A percentile compares a stretch with the other conserved stretches of the same genome.
Evolutionary conservation across 2,888 invertebrate species (phyloP).

Genomic region (Mycalesis mineus): DNA sequence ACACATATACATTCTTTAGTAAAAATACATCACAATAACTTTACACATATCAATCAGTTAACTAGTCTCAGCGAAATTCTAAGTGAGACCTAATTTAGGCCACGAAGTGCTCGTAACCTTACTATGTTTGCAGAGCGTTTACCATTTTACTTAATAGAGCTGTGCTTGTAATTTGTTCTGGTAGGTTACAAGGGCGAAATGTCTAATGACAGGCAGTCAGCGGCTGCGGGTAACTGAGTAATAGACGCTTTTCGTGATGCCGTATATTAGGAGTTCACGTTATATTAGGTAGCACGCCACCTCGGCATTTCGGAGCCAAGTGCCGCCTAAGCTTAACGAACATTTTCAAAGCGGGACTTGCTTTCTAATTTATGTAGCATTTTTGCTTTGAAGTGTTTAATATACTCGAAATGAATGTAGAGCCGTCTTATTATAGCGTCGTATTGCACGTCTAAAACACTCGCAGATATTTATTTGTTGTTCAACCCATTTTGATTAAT

Average conservation of each 20-base stretch:
- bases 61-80: no score
- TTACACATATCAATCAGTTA: no score
- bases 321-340: slow-evolving; percentile 9
- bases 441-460: neutral
- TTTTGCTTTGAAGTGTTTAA: slow-evolving; percentile 10
- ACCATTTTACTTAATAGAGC: slow-evolving; percentile 39
- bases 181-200: slow-evolving; percentile 46
- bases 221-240: slow-evolving; percentile 49
- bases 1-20: no score
- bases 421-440: neutral
- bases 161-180: slow-evolving; percentile 45
- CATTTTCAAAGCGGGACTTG: slow-evolving; percentile 9
- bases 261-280: slow-evolving; percentile 42
- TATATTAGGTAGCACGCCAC: slow-evolving; percentile 48
- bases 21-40: no score
- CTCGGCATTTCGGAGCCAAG: slow-evolving; percentile 36
- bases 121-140: slow-evolving; percentile 24
- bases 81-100: slow-evolving; percentile 12
- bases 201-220: slow-evolving; percentile 51
- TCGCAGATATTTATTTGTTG: neutral
- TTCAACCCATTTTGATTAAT: no score
- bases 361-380: slow-evolving; percentile 10
- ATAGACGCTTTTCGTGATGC: slow-evolving; percentile 58
- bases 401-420: neutral
- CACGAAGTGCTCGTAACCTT: slow-evolving; percentile 11